phyloP scores from a whole-genome alignment of 2,113 vertebrate genomes.

The Grammomys surdaster region DNA sequence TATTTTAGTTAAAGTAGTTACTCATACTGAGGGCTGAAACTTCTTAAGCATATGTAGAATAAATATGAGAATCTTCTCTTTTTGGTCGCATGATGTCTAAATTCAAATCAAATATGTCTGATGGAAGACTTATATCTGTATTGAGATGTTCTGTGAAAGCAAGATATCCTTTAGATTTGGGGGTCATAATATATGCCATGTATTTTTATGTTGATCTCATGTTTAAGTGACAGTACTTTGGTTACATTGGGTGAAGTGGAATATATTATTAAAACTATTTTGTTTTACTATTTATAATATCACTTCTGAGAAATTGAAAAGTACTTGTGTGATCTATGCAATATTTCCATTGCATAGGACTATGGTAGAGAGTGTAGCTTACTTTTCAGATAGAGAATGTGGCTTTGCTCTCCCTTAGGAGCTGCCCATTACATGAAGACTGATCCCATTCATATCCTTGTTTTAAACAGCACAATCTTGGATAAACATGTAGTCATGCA shows the following conservation, averaged over 20 bases:
- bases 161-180: neutral
- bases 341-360: neutral
- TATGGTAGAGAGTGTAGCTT: neutral
- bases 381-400: neutral
- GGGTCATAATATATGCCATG: neutral
- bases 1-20: conserved; percentile 14
- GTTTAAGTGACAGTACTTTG: conserved; percentile 11
- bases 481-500: neutral
- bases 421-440: neutral
- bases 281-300: conserved; percentile 24
- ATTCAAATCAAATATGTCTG: neutral
- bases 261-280: conserved; percentile 31
- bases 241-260: neutral
- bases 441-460: neutral
- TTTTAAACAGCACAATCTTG: neutral
- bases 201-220: neutral
- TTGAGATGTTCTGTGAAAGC: neutral
- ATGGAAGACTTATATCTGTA: neutral
- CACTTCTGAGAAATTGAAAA: conserved; percentile 11
- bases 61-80: neutral
- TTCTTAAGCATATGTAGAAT: neutral
- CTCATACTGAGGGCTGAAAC: neutral
- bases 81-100: conserved; percentile 1
- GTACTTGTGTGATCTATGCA: neutral
- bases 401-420: neutral